Evolutionary conservation across 2,797 vertebrate species (phyloP), one percentile per base, ranked within the genome.

Genomic region (Lerista edwardsae): DNA sequence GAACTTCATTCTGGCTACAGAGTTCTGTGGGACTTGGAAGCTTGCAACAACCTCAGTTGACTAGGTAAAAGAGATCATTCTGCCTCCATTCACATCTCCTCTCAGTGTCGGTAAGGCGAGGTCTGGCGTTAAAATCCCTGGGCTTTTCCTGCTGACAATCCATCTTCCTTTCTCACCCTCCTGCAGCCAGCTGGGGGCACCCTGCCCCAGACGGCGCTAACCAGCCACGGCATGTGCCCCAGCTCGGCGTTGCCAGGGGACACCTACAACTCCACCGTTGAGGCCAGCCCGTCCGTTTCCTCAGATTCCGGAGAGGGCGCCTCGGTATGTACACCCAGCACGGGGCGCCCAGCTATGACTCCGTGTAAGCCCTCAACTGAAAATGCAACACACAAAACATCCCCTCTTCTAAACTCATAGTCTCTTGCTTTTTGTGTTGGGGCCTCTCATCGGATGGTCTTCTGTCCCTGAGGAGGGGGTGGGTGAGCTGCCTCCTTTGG

Each of bases 201-300:
- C 84, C 95, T 98, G 87, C 97, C 97, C 75, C 97, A 97, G 94
- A 97, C 97, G 3, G 95, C 96, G 17, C 84, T 98, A 88, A 97
- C 97, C 39, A 97, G 97, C 95, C 96, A 97, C 29, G 97, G 96
- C 0, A 91, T 97, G 94, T 98, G 96, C 88, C 97, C 97, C 90
- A 98, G 97, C 93, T 97, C 97, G 23, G 97, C 97, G 23, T 96
- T 99, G 91, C 98, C 98, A 0, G 98, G 98, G 83, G 97, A 98
- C 84, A 92, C 97, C 71, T 97, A 98, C 90, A 98, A 98, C 95
- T 97, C 98, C 29, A 96, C 97, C 5, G 97, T 96, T 89, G 97
- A 97, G 84, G 96, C 95, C 89, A 91, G 96, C 55, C 89, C 93
- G 0, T 87, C 94, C 0, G 83, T 94, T 41, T 92, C 95, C 86